Evolutionary conservation across 1,140 invertebrate genomes (phyloP), one percentile per base, ranked within the genome.

Genomic region (Lucilia cuprina): DNA sequence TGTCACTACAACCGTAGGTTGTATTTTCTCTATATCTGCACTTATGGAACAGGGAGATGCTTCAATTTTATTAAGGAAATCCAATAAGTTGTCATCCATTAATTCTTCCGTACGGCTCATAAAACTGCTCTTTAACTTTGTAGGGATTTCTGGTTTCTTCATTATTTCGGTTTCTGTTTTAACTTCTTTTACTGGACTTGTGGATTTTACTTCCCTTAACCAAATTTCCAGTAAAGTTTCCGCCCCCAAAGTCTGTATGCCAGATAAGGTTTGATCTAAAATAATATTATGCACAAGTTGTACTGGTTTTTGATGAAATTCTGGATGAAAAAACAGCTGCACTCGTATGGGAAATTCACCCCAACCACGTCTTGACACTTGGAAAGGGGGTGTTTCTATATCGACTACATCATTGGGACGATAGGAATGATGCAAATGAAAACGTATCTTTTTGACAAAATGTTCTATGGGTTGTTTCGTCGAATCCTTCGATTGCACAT

Each of bases 261-360:
- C 97, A 4, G 96, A 96, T 86, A 94, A 96, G n/a, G 95, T 95
- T 86, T 95, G 93, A 90, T 98, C 97, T 75, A 98, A 91, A 90
- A 96, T 96, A 74, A 98, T 92, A 85, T 95, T 93, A 91, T 98
- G 97, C 84, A 96, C 94, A 8, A 98, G 91, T 87, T 96, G 94
- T 5, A 96, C 93, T 0, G 96, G 95, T 88, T 96, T 96, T 88
- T 98, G 96, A 13, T 94, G 88, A 14, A 91, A 86, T 5, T 91
- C 86, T 87, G 95, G 94, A 74, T 94, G 93, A 88, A 98, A 98
- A 91, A 95, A 95, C 10, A 98, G 91, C 88, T 97, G 95, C 10
- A 97, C 93, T 85, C 95, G 92, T 19, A 97, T 92, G 0, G 96
- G 96, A 92, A 98, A 98, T 92, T 98, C 97, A 17, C 97, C 97